Conservation (phyloP, 2,888 invertebrate genomes). For the Meghimatium bilineatum region DNA sequence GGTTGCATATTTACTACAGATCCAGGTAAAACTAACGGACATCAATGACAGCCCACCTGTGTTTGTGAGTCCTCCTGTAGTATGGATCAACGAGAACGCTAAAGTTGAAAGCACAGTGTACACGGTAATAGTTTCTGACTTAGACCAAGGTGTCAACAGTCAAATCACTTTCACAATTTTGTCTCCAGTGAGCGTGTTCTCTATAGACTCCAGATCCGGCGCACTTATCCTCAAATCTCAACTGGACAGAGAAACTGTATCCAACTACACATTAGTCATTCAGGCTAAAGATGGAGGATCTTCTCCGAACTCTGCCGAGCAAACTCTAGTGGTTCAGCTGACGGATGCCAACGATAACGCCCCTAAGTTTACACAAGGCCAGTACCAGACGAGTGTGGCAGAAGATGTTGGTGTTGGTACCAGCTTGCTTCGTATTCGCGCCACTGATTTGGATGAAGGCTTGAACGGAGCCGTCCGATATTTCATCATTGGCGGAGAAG, state of each 20-base stretch:
- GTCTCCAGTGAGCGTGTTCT: conserved; percentile 80
- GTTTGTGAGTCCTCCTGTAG: conserved; percentile 87
- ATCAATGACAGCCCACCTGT: conserved; percentile 94
- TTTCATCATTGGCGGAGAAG: conserved; percentile 82
- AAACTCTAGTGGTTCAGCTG: conserved; percentile 79
- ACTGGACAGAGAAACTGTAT: conserved; percentile 83
- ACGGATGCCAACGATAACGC: conserved; percentile 89
- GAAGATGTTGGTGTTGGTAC: conserved; percentile 93
- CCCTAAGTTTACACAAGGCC: conserved; percentile 86
- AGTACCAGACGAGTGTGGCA: conserved; percentile 92
- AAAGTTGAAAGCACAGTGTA: conserved; percentile 89
- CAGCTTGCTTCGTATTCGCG: conserved; percentile 87
- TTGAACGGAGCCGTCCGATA: conserved; percentile 93
- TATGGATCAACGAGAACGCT: conserved; percentile 82
- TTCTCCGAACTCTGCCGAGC: conserved; percentile 87
- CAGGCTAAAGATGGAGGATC: conserved; percentile 68
- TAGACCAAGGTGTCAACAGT: conserved; percentile 87
- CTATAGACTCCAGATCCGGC: conserved; percentile 91
- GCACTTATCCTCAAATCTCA: conserved; percentile 89
- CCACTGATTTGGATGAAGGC: conserved; percentile 89
- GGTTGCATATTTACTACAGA: no score
- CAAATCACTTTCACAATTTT: conserved; percentile 83
- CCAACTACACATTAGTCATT: conserved; percentile 66
- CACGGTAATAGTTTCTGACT: conserved; percentile 89
- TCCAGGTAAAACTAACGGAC: conserved; percentile 88